Evolutionary conservation across 2,888 invertebrate genomes (phyloP).

Genomic region (Pristionchus fissidentatus): DNA sequence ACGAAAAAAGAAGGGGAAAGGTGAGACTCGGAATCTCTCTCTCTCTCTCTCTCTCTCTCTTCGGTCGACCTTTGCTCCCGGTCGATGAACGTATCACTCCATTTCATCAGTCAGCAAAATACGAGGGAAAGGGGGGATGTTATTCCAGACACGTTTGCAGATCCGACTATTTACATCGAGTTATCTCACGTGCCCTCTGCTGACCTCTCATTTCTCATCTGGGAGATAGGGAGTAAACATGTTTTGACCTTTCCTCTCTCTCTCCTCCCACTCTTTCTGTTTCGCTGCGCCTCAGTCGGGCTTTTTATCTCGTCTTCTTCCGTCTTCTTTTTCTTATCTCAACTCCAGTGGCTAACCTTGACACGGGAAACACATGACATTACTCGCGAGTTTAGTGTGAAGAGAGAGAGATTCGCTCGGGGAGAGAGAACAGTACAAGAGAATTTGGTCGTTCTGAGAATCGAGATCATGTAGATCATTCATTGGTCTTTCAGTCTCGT

Average conservation of each 20-base stretch:
- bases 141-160: not conserved
- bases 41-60: not conserved
- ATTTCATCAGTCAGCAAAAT: not conserved
- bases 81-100: not conserved
- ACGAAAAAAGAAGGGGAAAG: not conserved
- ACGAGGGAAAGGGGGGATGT: not conserved
- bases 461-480: not conserved
- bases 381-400: constrained; percentile 10
- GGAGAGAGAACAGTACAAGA: constrained; percentile 16
- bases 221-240: constrained; percentile 41
- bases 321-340: constrained; percentile 21
- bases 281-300: not conserved
- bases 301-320: not conserved
- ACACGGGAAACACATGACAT: constrained; percentile 41
- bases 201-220: constrained; percentile 23
- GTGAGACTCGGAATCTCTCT: too few species aligned
- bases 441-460: not conserved
- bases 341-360: constrained; percentile 42
- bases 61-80: not conserved
- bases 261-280: not conserved
- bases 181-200: not conserved
- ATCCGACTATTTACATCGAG: not conserved
- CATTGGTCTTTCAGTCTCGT: not conserved
- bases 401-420: not conserved
- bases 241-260: constrained; percentile 29